A percentile compares a stretch with the other conserved stretches of the same genome.
Conservation (phyloP, 53 echinoderm and acorn worm genomes). For the Zoroaster sp. region DNA sequence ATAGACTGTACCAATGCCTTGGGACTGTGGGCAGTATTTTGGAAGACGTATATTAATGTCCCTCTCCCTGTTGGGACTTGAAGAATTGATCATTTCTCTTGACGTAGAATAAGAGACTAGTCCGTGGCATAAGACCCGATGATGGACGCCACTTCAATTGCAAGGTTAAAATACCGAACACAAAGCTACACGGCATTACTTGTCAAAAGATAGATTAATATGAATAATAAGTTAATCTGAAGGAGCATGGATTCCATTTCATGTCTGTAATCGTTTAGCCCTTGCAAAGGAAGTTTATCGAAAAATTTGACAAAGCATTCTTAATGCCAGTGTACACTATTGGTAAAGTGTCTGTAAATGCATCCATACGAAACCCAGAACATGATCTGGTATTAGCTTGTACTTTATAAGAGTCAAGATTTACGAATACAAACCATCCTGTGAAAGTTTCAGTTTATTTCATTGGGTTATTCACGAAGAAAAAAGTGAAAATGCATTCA, state of each 20-base stretch:
- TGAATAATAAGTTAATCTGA: not conserved
- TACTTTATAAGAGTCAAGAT: too few relatives aligned
- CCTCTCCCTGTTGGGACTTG: not conserved
- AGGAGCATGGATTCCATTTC: not conserved
- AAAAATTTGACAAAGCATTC: too few relatives aligned
- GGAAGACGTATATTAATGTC: not conserved
- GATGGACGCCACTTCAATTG: not conserved
- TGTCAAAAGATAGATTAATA: constrained; percentile 31
- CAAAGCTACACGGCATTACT: not conserved
- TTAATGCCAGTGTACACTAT: too few relatives aligned
- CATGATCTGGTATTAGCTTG: too few relatives aligned
- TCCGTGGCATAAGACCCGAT: not conserved
- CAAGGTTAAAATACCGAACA: not conserved
- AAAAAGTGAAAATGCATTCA: not conserved
- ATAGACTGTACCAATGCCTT: not conserved
- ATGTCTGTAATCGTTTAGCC: not conserved
- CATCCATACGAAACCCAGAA: too few relatives aligned
- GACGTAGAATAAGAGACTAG: not conserved
- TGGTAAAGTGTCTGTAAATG: too few relatives aligned
- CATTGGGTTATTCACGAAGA: too few relatives aligned
- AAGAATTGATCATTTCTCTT: not conserved
- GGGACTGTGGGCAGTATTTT: not conserved
- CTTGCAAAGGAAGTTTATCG: not conserved
- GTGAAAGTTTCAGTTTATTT: too few relatives aligned
- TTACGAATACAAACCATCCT: too few relatives aligned